These are phyloP conservation scores for Antheraea mylitta DNA, from an alignment of 1,140 invertebrate genomes.

Conservation along the genomic window DNA sequence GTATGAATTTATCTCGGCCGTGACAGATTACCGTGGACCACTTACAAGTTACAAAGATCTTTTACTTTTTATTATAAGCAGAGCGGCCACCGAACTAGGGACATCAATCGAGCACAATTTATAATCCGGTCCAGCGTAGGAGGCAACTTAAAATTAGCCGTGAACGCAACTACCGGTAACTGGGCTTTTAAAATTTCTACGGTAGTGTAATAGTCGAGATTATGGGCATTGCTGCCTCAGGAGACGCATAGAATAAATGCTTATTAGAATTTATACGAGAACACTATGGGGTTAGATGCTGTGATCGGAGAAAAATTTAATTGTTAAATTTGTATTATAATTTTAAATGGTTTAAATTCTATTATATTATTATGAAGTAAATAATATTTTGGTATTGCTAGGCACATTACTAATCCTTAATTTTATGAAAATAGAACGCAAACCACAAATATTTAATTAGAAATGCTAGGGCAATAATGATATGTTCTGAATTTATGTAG, in stretches of 20 bases:
- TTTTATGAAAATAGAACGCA: too few relatives aligned
- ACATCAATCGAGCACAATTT: constrained; percentile 46
- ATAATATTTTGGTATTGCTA: too few relatives aligned
- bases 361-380: too few relatives aligned
- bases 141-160: constrained; percentile 68
- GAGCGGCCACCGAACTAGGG: constrained; percentile 2
- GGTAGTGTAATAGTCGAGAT: constrained; percentile 66
- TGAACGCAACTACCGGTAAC: constrained; percentile 57
- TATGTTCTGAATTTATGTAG: too few relatives aligned
- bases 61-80: not conserved
- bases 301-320: not conserved
- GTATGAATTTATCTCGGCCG: constrained; percentile 51
- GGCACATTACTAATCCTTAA: too few relatives aligned
- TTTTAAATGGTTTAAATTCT: too few relatives aligned
- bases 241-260: constrained; percentile 27
- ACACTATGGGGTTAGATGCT: not conserved
- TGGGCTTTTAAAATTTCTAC: constrained; percentile 54
- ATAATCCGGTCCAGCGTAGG: constrained; percentile 54
- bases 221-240: constrained; percentile 65
- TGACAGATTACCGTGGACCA: constrained; percentile 58
- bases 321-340: too few relatives aligned
- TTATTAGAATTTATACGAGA: constrained; percentile 8
- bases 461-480: too few relatives aligned
- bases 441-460: too few relatives aligned
- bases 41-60: constrained; percentile 26